Base-by-base conservation (phyloP, 2,797 vertebrate species). In the Falco columbarius region DNA sequence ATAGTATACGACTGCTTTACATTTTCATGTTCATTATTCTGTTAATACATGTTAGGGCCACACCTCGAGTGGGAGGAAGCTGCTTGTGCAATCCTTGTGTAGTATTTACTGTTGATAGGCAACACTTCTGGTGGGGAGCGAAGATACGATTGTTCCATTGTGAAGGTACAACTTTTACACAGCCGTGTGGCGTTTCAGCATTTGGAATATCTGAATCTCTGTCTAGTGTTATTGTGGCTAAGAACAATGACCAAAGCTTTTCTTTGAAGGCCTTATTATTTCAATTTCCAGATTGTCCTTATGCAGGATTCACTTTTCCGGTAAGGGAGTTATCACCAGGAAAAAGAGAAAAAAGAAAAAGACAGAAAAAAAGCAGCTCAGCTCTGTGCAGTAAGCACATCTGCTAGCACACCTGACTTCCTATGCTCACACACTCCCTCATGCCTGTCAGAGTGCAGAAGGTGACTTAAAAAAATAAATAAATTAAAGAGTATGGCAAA, bases 21-120 rank as follows among this genome's bases (percentile, higher is more conserved):
- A 59, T 85, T 66, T 80, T 44, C 10, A 76, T 71, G 84, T 22
- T 91, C 92, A 87, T 76, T 42, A 27, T 71, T 77, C 95, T 96
- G 96, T 95, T 93, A 68, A 84, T 93, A 96, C 96, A 95, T 40
- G 96, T 96, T 16, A 47, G 94, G 87, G 82, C 91, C 96, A 84
- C 96, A 95, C 96, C 95, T 89, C 20, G 4, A 59, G 95, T 94
- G 91, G 96, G 96, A 97, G 93, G 94, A 95, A 95, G 93, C 66
- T 5, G 76, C 73, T 96, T 96, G 90, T 95, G 91, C 89, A 97
- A 97, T 76, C 80, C 63, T 89, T 81, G 66, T 81, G 93, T 55
- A 51, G 80, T 65, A 79, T 93, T 94, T 94, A 66, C 82, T 72
- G 93, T 88, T 72, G 89, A 93, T 42, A 83, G 95, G 95, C 92